phyloP scores from a whole-genome alignment of 1,140 invertebrate species.

The Sipha flava region DNA sequence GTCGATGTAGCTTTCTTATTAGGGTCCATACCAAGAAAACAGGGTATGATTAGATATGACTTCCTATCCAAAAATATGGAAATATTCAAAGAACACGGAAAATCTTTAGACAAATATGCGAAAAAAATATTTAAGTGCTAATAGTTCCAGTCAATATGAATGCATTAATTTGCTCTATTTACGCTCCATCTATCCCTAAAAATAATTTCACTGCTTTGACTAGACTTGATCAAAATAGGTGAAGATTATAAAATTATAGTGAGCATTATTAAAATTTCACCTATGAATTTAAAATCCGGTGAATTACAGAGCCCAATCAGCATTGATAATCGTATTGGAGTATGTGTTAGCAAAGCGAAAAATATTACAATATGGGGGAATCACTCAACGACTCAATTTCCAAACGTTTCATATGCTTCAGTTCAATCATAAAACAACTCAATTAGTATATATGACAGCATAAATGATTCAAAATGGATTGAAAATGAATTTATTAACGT shows the following conservation, averaged over 20 bases:
- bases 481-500: slow-evolving; percentile 69
- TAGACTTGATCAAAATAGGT: slow-evolving; percentile 89
- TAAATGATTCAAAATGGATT: slow-evolving; percentile 77
- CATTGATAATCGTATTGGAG: slow-evolving; percentile 36
- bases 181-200: slow-evolving; percentile 93
- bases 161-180: slow-evolving; percentile 90
- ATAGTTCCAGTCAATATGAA: slow-evolving; percentile 99
- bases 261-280: too few relatives aligned
- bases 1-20: slow-evolving; percentile 97
- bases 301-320: slow-evolving; percentile 37
- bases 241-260: too few relatives aligned
- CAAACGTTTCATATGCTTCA: slow-evolving; percentile 81
- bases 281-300: too few relatives aligned
- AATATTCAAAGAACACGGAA: slow-evolving; percentile 94
- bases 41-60: slow-evolving; percentile 99
- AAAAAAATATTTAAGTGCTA: slow-evolving; percentile 94
- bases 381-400: slow-evolving; percentile 97
- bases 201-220: slow-evolving; percentile 98
- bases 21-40: slow-evolving; percentile 94
- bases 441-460: slow-evolving; percentile 55
- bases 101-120: slow-evolving; percentile 85
- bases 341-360: slow-evolving; percentile 43
- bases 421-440: slow-evolving; percentile 49
- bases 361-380: slow-evolving; percentile 99
- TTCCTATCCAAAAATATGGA: slow-evolving; percentile 91